Conservation (phyloP, 2,797 vertebrate species). For the Odontamblyopus lacepedii region DNA sequence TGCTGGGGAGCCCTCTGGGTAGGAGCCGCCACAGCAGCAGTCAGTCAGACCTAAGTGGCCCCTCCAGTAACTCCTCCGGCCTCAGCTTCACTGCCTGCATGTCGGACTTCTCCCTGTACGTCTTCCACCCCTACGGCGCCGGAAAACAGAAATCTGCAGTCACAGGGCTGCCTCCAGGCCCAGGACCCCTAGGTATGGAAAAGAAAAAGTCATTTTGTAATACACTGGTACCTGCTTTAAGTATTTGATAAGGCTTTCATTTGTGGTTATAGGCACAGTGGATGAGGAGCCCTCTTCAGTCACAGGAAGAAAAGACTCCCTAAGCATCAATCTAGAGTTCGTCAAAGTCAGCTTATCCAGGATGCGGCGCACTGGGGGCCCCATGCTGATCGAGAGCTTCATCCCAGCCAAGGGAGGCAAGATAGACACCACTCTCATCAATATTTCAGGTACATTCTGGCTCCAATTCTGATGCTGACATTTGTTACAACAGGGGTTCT, state of each 20-base stretch:
- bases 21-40: conserved; percentile 95
- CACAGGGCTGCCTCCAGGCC: conserved; percentile 87
- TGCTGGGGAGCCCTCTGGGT: conserved; percentile 90
- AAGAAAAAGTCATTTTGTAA: conserved; percentile 4
- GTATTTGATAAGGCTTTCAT: not conserved
- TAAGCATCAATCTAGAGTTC: conserved; percentile 98
- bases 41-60: conserved; percentile 90
- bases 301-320: conserved; percentile 95
- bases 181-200: conserved; percentile 60
- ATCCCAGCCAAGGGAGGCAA: conserved; percentile 87
- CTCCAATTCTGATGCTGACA: conserved; percentile 2
- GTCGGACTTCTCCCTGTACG: conserved; percentile 98
- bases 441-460: conserved; percentile 89
- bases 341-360: conserved; percentile 97
- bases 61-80: conserved; percentile 90
- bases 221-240: not conserved
- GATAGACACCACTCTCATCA: conserved; percentile 97
- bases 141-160: conserved; percentile 95
- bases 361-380: conserved; percentile 90
- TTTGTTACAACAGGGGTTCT: conserved; percentile 6
- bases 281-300: conserved; percentile 96
- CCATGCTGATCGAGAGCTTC: conserved; percentile 91
- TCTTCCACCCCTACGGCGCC: conserved; percentile 97
- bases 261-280: conserved; percentile 79
- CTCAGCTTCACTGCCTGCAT: conserved; percentile 98